Conservation (phyloP, 2,113 vertebrate genomes). For the Rissa tridactyla region DNA sequence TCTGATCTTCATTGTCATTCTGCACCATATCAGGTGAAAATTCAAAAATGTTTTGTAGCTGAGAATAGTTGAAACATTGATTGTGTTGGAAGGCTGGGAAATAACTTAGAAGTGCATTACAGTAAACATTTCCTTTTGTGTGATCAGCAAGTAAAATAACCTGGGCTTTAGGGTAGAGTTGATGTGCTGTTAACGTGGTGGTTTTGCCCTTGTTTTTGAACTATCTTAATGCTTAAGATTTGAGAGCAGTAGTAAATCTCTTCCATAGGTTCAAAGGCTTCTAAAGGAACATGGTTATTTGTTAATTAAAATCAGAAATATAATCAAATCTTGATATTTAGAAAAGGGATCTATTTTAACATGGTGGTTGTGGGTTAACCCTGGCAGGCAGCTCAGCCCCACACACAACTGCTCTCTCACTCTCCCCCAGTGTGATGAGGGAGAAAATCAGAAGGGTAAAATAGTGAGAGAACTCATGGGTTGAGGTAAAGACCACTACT, state of each 20-base stretch:
- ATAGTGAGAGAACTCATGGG: neutral
- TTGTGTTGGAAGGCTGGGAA: neutral
- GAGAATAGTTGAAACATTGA: neutral
- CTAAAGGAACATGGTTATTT: neutral
- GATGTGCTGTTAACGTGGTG: neutral
- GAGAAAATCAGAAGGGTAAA: neutral
- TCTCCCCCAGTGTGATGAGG: neutral
- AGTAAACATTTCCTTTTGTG: neutral
- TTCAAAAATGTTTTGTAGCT: neutral
- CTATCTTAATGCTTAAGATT: neutral
- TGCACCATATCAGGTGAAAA: neutral
- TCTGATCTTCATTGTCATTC: neutral
- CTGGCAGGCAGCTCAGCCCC: neutral
- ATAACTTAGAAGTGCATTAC: neutral
- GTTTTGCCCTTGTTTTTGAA: neutral
- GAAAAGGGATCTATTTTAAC: neutral
- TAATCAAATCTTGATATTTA: neutral
- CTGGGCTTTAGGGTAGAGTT: neutral
- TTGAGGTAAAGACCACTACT: neutral
- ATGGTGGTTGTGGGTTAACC: neutral
- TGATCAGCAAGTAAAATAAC: neutral
- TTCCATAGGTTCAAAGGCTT: neutral
- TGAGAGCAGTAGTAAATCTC: neutral
- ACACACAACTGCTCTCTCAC: neutral
- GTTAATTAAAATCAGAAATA: neutral